Percentiles rank a stretch among this genome's conserved stretches.
Conservation (phyloP, 2,113 vertebrate species). For the Collichthys lucidus region DNA sequence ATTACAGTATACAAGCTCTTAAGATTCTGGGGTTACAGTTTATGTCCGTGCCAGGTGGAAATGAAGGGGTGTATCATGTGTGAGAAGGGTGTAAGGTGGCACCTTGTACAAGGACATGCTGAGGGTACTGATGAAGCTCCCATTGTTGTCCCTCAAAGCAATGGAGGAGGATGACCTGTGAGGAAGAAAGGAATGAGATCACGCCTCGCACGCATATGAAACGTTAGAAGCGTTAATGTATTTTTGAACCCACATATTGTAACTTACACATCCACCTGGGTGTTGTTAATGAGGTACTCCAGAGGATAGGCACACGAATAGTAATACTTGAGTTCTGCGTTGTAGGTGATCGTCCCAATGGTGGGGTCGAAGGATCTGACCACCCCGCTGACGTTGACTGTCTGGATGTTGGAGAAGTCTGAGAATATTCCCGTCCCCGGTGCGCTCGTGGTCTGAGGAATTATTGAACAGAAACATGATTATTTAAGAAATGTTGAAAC, state of each 20-base stretch:
- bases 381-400: constrained; percentile 77
- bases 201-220: background rate
- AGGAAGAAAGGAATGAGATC: constrained; percentile 11
- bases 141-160: constrained; percentile 82
- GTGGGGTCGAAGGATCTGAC: constrained; percentile 77
- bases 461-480: constrained; percentile 27
- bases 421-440: constrained; percentile 76
- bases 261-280: constrained; percentile 80
- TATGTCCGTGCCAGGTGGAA: background rate
- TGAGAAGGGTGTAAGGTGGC: constrained; percentile 1
- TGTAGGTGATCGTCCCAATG: constrained; percentile 77
- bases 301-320: constrained; percentile 84
- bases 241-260: background rate
- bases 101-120: constrained; percentile 78
- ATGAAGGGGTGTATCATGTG: background rate
- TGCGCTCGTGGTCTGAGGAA: constrained; percentile 69
- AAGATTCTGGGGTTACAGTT: constrained; percentile 27
- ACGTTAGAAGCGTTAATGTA: background rate
- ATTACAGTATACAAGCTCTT: background rate
- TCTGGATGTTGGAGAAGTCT: constrained; percentile 81
- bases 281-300: constrained; percentile 85
- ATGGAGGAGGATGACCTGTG: constrained; percentile 79
- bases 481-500: constrained; percentile 43
- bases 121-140: constrained; percentile 83
- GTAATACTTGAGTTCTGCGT: constrained; percentile 80